Conservation (phyloP, 2,113 vertebrate species). For the Ginglymostoma cirratum region DNA sequence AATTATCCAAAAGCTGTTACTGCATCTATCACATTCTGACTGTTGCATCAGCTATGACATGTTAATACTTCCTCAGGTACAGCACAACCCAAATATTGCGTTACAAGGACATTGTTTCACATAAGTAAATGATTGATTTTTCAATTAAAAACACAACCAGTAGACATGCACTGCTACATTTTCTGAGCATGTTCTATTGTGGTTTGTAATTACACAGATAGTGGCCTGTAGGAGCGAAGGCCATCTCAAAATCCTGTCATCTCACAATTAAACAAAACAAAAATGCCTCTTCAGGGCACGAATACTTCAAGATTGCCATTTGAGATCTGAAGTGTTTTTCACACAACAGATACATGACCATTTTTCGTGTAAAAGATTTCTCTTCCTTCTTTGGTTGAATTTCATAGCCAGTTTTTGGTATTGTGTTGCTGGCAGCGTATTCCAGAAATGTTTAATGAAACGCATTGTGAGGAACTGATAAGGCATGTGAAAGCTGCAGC, state of each 20-base stretch:
- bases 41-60: neutral
- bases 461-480: neutral
- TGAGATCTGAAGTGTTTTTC: neutral
- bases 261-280: slow-evolving; percentile 2
- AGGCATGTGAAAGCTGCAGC: neutral
- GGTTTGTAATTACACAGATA: slow-evolving; percentile 15
- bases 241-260: neutral
- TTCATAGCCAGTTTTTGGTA: neutral
- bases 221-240: neutral
- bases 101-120: slow-evolving; percentile 6
- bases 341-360: neutral
- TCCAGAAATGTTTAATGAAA: neutral
- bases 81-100: slow-evolving; percentile 15
- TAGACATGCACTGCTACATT: slow-evolving; percentile 4
- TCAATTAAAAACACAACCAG: slow-evolving; percentile 28
- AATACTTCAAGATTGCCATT: neutral
- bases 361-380: neutral
- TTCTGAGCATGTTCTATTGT: neutral
- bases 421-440: slow-evolving; percentile 6
- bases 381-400: neutral
- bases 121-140: slow-evolving; percentile 37
- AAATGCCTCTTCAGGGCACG: neutral
- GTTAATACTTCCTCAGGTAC: slow-evolving; percentile 18
- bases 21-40: neutral
- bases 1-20: neutral